Percentiles rank a stretch among this genome's conserved stretches.
Evolutionary conservation across 2,797 vertebrate genomes (phyloP).

Genomic region (Geotrypetes seraphini): DNA sequence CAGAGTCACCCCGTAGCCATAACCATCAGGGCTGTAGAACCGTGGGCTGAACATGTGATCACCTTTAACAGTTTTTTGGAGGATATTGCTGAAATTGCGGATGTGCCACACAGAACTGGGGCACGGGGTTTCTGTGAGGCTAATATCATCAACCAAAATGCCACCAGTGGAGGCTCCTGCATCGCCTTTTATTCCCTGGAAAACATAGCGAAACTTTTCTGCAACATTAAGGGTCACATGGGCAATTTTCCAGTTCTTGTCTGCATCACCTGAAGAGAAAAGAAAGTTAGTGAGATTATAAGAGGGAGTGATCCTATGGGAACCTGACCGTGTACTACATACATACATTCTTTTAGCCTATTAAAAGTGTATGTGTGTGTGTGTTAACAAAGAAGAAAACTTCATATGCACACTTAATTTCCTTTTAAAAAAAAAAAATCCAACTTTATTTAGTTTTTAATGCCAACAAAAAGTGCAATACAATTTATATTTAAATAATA

Average conservation of each 20-base stretch:
- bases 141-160: constrained; percentile 73
- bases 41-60: constrained; percentile 51
- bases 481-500: no score
- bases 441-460: no score
- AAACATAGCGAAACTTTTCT: constrained; percentile 78
- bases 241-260: constrained; percentile 73
- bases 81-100: constrained; percentile 59
- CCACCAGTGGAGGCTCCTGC: constrained; percentile 51
- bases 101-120: constrained; percentile 70
- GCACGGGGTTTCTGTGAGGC: constrained; percentile 70
- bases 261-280: constrained; percentile 48
- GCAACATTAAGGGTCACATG: constrained; percentile 63
- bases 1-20: constrained; percentile 59
- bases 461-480: no score
- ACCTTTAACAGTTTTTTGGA: constrained; percentile 19
- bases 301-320: no score
- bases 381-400: no score
- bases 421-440: no score
- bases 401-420: no score
- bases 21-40: constrained; percentile 82
- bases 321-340: no score
- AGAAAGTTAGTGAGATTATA: neutral
- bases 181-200: constrained; percentile 65
- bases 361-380: no score
- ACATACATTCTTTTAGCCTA: no score